Base-by-base conservation (phyloP, 2,888 invertebrate genomes). In the Diadegma fenestrale region DNA sequence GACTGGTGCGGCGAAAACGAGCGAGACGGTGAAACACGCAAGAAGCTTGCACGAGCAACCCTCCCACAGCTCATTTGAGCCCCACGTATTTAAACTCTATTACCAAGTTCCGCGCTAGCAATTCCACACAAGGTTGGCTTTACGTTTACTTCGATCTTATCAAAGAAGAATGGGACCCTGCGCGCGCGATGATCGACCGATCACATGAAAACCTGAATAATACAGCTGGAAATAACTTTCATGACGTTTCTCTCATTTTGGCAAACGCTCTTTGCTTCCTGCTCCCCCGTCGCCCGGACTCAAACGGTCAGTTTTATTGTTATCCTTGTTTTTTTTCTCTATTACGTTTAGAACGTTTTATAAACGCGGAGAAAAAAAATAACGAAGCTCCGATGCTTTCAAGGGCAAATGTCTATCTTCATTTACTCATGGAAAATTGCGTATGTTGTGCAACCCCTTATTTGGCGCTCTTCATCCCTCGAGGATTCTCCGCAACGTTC, bases 121-220 rank as follows among this genome's bases (percentile, higher is more conserved):
- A 84, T 81, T 81, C 54, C 58, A 66, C 43, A 66, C 84, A 78
- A 69, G 81, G 43, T 71, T 84, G 77, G 72, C 84, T 80, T 73
- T 81, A 72, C 68, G 63, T 22, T 69, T 12, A 22, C 54, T 37
- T 26, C 19, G 51, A 72, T 48, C 19, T 71, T 51, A n/a, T 33
- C 33, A 8, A 10, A 19, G 14, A 45, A 72, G 66, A 45, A 58
- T 58, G 51, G 76, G 76, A 30, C 41, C 30, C 61, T 37, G 6
- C 30, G 30, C 30, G 33, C 33, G 33, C 51, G 26, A 43, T 26
- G 17, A 76, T 58, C 80, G 37, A 66, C 54, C 48, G 17, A 72
- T 51, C 64, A 41, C 41, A 41, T 58, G 8, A 58, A 26, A 58
- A 6, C 26, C 5, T 14, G 19, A 22, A 22, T 22, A 54, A 54